These are phyloP conservation scores for Ametastegia equiseti DNA, from an alignment of 2,888 invertebrate species.

Conservation along the genomic window DNA sequence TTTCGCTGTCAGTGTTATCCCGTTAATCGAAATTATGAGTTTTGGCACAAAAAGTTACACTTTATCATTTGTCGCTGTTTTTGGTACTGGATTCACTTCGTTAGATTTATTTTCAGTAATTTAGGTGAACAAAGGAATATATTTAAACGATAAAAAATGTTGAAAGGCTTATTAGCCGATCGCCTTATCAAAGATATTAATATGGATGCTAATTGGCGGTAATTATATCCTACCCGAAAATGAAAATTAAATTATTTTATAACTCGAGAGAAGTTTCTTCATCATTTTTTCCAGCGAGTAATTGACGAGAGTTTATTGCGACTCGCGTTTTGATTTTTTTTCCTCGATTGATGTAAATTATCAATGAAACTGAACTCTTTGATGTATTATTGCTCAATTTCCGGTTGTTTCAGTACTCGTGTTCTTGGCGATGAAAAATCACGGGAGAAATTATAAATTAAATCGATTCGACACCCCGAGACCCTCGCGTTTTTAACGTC, in stretches of 20 bases:
- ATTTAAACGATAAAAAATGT: neutral
- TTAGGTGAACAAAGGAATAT: too few species aligned
- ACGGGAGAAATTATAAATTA: neutral
- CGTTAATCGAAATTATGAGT: too few species aligned
- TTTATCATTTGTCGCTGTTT: too few species aligned
- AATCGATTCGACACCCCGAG: neutral
- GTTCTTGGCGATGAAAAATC: neutral
- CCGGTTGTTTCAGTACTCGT: neutral
- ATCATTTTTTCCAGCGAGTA: neutral
- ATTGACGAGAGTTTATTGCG: neutral
- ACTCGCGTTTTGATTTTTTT: neutral
- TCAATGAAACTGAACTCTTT: neutral
- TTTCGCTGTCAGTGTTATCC: too few species aligned
- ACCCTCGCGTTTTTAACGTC: neutral
- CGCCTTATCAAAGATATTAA: neutral
- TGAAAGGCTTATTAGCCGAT: neutral
- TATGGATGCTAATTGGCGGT: neutral
- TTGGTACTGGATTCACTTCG: too few species aligned
- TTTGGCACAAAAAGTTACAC: too few species aligned
- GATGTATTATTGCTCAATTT: neutral
- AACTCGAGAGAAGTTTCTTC: neutral
- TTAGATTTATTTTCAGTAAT: too few species aligned
- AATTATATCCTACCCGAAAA: neutral
- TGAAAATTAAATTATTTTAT: neutral
- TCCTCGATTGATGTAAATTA: neutral